These are phyloP conservation scores for Melangyna quadrimaculata DNA, from an alignment of 2,888 invertebrate genomes.

Conservation along the genomic window DNA sequence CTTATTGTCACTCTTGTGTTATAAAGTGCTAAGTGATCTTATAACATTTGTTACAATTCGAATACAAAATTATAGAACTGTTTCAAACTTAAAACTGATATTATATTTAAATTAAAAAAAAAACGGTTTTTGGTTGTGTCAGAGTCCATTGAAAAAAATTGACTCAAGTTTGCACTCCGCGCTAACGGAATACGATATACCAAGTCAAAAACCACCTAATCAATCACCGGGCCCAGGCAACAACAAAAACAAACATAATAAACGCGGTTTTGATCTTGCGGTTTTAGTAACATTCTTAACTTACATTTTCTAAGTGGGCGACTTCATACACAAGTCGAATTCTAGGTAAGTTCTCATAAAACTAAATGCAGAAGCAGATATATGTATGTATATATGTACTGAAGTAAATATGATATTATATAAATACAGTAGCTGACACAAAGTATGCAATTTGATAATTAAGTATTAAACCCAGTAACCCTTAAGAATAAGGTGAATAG, in stretches of 20 bases:
- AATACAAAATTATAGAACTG: background rate
- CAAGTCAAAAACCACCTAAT: constrained; percentile 53
- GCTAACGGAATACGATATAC: constrained; percentile 62
- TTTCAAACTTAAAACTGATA: background rate
- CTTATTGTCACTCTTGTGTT: background rate
- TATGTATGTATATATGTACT: background rate
- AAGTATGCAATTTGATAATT: constrained; percentile 33
- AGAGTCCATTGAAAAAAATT: background rate
- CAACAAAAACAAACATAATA: constrained; percentile 43
- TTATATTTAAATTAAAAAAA: background rate
- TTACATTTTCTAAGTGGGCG: constrained; percentile 46
- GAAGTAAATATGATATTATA: background rate
- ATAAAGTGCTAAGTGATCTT: background rate
- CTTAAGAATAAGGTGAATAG: background rate
- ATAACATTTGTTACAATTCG: background rate
- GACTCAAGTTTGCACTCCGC: constrained; percentile 7
- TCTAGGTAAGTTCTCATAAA: constrained; percentile 68
- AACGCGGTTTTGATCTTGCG: constrained; percentile 49
- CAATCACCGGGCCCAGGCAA: constrained; percentile 53
- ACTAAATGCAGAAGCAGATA: constrained; percentile 23
- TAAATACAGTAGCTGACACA: constrained; percentile 18
- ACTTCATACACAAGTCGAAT: constrained; percentile 42
- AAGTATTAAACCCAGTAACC: constrained; percentile 13
- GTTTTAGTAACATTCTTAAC: constrained; percentile 45
- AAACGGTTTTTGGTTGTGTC: background rate